Evolutionary conservation across 2,888 invertebrate genomes (phyloP).

Genomic region (Melitaea athalia): DNA sequence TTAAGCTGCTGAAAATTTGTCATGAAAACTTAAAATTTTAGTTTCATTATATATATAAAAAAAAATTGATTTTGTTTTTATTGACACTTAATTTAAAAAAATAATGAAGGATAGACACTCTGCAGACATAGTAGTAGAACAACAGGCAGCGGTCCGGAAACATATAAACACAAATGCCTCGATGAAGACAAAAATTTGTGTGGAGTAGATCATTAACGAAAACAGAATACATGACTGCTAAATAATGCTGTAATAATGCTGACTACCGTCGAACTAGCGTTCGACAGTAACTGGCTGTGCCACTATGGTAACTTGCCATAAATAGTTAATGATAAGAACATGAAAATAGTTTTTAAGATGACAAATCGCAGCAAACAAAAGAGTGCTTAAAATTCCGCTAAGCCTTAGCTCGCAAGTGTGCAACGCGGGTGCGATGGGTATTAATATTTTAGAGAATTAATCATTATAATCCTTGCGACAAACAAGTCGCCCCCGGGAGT

Average conservation of each 20-base stretch:
- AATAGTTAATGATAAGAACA: not conserved
- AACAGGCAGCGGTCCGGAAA: too few relatives aligned
- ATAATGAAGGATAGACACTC: not conserved
- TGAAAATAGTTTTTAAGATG: constrained; percentile 13
- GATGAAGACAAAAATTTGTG: too few relatives aligned
- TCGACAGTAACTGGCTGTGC: too few relatives aligned
- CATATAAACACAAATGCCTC: too few relatives aligned
- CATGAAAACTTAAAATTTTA: constrained; percentile 2
- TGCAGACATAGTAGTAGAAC: too few relatives aligned
- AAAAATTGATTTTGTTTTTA: not conserved
- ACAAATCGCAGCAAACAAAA: constrained; percentile 63
- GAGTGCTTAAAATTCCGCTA: constrained; percentile 68
- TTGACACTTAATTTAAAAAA: not conserved
- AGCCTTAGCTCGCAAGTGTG: constrained; percentile 71
- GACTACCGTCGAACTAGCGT: too few relatives aligned
- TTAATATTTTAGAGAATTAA: constrained; percentile 82
- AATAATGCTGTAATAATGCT: too few relatives aligned
- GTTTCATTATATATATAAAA: not conserved
- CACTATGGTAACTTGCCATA: too few relatives aligned
- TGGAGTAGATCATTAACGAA: too few relatives aligned
- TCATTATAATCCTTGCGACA: constrained; percentile 81
- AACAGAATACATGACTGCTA: too few relatives aligned
- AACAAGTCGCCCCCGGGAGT: constrained; percentile 78
- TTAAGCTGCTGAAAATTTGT: constrained; percentile 22
- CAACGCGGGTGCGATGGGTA: constrained; percentile 75